Evolutionary conservation across 1,140 invertebrate species (phyloP).

Genomic region (Thrips palmi): DNA sequence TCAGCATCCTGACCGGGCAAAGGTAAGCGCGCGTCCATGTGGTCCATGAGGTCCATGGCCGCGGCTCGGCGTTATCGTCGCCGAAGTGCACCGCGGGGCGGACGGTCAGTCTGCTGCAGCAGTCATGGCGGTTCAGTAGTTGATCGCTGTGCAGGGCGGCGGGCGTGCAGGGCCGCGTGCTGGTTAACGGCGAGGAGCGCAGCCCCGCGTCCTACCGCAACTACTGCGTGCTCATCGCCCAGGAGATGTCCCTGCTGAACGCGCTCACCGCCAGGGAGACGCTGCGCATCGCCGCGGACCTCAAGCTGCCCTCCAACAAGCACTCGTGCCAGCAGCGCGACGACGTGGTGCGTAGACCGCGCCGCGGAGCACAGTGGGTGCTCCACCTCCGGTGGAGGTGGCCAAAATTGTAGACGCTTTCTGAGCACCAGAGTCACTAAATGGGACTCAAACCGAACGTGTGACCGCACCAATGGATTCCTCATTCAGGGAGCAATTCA

Average conservation of each 20-base stretch:
- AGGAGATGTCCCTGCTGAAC: constrained; percentile 44
- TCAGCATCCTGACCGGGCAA: constrained; percentile 70
- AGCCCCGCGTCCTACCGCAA: constrained; percentile 28
- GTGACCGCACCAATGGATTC: no score
- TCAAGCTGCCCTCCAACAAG: constrained; percentile 43
- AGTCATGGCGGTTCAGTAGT: background rate
- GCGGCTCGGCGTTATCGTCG: background rate
- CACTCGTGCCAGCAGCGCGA: background rate
- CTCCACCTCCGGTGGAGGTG: background rate
- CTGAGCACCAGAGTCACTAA: no score
- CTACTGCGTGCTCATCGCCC: constrained; percentile 40
- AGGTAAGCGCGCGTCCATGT: constrained; percentile 32
- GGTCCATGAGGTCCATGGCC: background rate
- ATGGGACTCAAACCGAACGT: no score
- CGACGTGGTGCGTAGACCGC: constrained; percentile 15
- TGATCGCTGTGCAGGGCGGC: background rate
- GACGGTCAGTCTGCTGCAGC: background rate
- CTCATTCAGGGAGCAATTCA: no score
- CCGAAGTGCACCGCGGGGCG: background rate
- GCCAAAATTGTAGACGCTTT: no score
- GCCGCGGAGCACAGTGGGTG: background rate
- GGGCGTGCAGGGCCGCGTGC: background rate
- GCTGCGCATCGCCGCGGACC: constrained; percentile 38
- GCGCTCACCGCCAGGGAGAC: constrained; percentile 43
- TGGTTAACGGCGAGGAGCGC: constrained; percentile 7